phyloP scores from a whole-genome alignment of 2,113 vertebrate species.

The Trogon melanurus region DNA sequence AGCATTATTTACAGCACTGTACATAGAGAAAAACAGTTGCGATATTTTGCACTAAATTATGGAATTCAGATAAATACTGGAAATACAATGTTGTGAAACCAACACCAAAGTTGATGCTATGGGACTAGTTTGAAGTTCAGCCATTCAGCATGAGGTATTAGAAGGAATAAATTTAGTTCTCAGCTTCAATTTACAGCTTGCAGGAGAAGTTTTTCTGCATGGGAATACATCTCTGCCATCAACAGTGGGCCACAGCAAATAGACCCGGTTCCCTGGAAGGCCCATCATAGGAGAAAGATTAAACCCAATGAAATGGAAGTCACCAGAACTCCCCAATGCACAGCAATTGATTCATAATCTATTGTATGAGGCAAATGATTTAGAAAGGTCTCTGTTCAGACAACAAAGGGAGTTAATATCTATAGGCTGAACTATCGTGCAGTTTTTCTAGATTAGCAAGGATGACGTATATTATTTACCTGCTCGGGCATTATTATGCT shows the following conservation, averaged over 20 bases:
- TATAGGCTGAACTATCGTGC: not conserved
- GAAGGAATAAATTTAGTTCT: conserved; percentile 54
- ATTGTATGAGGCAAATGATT: conserved; percentile 40
- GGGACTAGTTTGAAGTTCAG: conserved; percentile 28
- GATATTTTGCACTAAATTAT: conserved; percentile 32
- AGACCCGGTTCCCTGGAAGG: not conserved
- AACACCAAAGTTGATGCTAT: not conserved
- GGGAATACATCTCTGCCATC: conserved; percentile 28
- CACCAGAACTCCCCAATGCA: conserved; percentile 3
- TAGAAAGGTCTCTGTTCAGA: conserved; percentile 47
- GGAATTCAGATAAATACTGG: conserved; percentile 3
- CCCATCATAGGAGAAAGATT: conserved; percentile 51
- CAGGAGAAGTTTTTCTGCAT: conserved; percentile 6
- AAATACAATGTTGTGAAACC: conserved; percentile 15
- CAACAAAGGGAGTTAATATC: conserved; percentile 16
- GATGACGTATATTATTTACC: conserved; percentile 30
- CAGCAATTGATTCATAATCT: conserved; percentile 40
- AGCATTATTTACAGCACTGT: not conserved
- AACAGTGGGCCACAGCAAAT: conserved; percentile 18
- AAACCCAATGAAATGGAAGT: conserved; percentile 55
- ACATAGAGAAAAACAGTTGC: not conserved
- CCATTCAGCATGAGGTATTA: not conserved
- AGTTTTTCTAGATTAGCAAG: conserved; percentile 36
- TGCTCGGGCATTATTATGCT: conserved; percentile 3
- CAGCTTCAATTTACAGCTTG: conserved; percentile 45